These are phyloP conservation scores for Pedicia rivosa DNA, from an alignment of 2,888 invertebrate genomes.

Conservation along the genomic window DNA sequence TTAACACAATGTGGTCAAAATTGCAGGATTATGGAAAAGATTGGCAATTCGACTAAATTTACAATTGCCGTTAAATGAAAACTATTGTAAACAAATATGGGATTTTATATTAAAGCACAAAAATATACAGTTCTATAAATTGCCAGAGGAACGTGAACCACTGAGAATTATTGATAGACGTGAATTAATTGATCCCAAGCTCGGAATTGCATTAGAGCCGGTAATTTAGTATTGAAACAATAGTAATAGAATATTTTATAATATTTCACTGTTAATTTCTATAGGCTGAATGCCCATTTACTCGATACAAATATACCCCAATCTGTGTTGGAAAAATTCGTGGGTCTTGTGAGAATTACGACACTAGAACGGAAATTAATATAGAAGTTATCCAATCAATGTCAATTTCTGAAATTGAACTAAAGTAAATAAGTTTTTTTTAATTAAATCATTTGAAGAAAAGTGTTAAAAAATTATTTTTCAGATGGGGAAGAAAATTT, in stretches of 20 bases:
- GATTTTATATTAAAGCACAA: conserved; percentile 33
- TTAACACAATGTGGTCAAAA: background rate
- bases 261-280: background rate
- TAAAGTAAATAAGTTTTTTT: conserved; percentile 25
- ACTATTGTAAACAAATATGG: conserved; percentile 46
- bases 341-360: conserved; percentile 51
- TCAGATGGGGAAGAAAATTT: conserved; percentile 42
- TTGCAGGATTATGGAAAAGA: conserved; percentile 48
- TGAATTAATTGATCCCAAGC: conserved; percentile 34
- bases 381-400: conserved; percentile 25
- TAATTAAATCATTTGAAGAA: conserved; percentile 1
- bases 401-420: conserved; percentile 31
- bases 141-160: conserved; percentile 39
- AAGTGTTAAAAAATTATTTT: conserved; percentile 6
- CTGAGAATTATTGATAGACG: conserved; percentile 37
- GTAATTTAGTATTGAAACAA: conserved; percentile 26
- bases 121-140: conserved; percentile 41
- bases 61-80: conserved; percentile 31
- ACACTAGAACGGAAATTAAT: conserved; percentile 37
- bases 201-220: conserved; percentile 37
- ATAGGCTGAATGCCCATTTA: conserved; percentile 28
- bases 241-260: too few species aligned
- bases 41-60: conserved; percentile 34
- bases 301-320: conserved; percentile 43
- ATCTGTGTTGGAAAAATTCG: conserved; percentile 36